Base-by-base conservation (phyloP, 2,797 vertebrate genomes). In the Neomorphus geoffroyi region DNA sequence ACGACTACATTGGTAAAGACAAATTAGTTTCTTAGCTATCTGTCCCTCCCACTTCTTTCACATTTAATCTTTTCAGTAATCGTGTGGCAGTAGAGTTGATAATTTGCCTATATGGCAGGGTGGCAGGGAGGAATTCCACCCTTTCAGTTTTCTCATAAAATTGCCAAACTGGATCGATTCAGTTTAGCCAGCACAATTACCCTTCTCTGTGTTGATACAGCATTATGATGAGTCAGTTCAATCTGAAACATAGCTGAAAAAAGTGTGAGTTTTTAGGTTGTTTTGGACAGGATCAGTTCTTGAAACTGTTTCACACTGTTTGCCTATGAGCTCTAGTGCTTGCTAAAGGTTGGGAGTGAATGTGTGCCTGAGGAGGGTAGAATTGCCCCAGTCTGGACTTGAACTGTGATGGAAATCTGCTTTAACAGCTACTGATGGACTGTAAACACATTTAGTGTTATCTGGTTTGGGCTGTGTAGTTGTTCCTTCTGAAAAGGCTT, bases 261-360 rank as follows among this genome's bases (percentile, higher is more conserved):
- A 79, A 79, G 58, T 0, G 0, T 3, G 8, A 2, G 5, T 33
- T 65, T 85, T 69, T 23, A 27, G 24, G 16, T 58, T 1, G 1
- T 27, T 86, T 77, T 74, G 48, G 39, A 13, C 22, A 48, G 73
- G 16, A 43, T 2, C 3, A 30, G 4, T 58, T 90, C 60, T 69
- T 37, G 70, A 7, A 74, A 51, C 7, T 45, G 5, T 21, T 85
- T 84, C 66, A 22, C 11, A 6, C 4, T 67, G 16, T 72, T 72
- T 60, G 51, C 19, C 7, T 2, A 1, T 32, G 26, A 61, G 17
- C 9, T 51, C 64, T 11, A 46, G 21, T 46, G n/a, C 19, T 72
- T 12, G 13, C 32, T 75, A 18, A 50, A 64, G n/a, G 7, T 62
- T 79, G 35, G 24, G 30, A 73, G 12, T 62, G 41, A 53, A 15